Conservation (phyloP, 2,888 invertebrate genomes). For the Asteroscopus sphinx region DNA sequence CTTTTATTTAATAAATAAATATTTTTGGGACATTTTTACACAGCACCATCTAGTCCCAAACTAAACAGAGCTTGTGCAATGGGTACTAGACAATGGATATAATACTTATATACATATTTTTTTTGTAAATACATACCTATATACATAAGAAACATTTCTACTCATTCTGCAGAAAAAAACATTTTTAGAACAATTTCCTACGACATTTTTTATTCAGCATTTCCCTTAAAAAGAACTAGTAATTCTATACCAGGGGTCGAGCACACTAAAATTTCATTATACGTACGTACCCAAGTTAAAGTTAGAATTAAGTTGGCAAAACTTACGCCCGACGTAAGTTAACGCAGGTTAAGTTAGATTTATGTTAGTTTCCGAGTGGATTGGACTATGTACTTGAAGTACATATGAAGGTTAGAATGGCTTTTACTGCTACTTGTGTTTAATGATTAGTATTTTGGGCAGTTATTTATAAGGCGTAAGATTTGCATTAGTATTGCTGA, state of each 20-base stretch:
- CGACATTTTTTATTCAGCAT: constrained; percentile 28
- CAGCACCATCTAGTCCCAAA: too few relatives aligned
- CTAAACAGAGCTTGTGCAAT: too few relatives aligned
- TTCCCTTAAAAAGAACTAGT: constrained; percentile 23
- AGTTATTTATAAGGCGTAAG: too few relatives aligned
- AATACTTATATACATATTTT: too few relatives aligned
- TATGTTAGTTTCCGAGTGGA: constrained; percentile 71
- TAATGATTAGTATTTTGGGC: constrained; percentile 12
- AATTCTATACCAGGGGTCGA: constrained; percentile 22
- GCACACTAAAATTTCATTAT: constrained; percentile 65
- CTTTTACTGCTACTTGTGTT: constrained; percentile 19
- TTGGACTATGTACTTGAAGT: constrained; percentile 54
- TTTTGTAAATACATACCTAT: too few relatives aligned
- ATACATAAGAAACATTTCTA: too few relatives aligned
- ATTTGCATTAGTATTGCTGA: too few relatives aligned
- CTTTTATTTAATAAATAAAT: too few relatives aligned
- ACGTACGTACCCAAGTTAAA: constrained; percentile 63
- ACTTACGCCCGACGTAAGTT: constrained; percentile 70
- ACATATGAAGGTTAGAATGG: neutral
- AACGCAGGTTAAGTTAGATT: constrained; percentile 79
- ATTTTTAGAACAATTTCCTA: neutral
- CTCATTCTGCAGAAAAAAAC: neutral
- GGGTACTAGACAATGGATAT: too few relatives aligned
- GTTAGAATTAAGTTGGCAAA: constrained; percentile 76
- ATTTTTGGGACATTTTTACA: too few relatives aligned